These are phyloP conservation scores for Hirtodrosophila cameraria DNA, from an alignment of 2,888 invertebrate genomes.

Conservation along the genomic window DNA sequence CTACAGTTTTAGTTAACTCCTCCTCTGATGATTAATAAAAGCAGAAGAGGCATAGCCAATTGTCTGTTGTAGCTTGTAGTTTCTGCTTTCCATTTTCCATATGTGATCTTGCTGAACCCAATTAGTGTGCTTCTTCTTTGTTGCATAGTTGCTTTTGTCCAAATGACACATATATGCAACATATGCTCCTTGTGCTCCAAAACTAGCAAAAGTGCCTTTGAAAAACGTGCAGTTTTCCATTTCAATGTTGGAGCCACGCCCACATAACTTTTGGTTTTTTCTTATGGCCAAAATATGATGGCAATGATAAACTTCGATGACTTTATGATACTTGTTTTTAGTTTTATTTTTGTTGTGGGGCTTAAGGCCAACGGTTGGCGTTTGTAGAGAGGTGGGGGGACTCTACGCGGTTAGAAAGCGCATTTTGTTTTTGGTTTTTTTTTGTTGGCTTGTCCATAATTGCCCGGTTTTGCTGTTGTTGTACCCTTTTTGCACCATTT, in stretches of 20 bases:
- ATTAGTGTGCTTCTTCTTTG: conserved; percentile 52
- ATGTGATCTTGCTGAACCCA: conserved; percentile 68
- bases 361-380: too few species aligned
- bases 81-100: conserved; percentile 61
- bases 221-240: conserved; percentile 60
- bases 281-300: conserved; percentile 44
- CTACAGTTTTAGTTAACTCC: neutral
- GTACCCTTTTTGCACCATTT: conserved; percentile 71
- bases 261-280: conserved; percentile 66
- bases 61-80: conserved; percentile 18
- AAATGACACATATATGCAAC: conserved; percentile 65
- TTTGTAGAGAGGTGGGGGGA: too few species aligned
- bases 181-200: neutral
- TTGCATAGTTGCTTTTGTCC: conserved; percentile 8
- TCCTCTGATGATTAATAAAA: conserved; percentile 58
- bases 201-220: too few species aligned
- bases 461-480: conserved; percentile 41
- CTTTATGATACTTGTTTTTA: conserved; percentile 57
- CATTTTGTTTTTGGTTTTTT: conserved; percentile 42
- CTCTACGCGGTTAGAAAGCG: conserved; percentile 63
- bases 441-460: conserved; percentile 37
- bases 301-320: conserved; percentile 75
- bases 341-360: too few species aligned
- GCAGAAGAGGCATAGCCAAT: conserved; percentile 49
- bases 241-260: conserved; percentile 61